Percentiles rank a stretch among this genome's conserved stretches.
Evolutionary conservation across 2,888 invertebrate species (phyloP).

Genomic region (Cistogaster globosa): DNA sequence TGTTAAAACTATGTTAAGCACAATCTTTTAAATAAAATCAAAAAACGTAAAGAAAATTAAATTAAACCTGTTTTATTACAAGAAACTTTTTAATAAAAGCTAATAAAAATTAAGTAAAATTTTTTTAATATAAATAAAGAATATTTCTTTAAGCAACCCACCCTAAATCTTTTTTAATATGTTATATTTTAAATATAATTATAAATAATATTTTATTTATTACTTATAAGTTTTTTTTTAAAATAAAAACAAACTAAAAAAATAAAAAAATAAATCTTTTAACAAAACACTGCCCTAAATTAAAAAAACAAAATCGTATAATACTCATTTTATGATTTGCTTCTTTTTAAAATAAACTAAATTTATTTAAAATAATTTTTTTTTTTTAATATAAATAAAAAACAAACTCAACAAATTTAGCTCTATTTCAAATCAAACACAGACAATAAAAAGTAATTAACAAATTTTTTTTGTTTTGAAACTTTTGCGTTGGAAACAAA

Average conservation of each 20-base stretch:
- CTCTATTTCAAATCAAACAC: slow-evolving; percentile 69
- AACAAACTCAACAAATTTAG: slow-evolving; percentile 52
- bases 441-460: slow-evolving; percentile 65
- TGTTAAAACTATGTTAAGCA: slow-evolving; percentile 28
- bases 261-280: slow-evolving; percentile 28
- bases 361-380: slow-evolving; percentile 29
- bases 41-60: slow-evolving; percentile 6
- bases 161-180: slow-evolving; percentile 59
- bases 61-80: slow-evolving; percentile 22
- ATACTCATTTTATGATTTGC: slow-evolving; percentile 47
- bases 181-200: slow-evolving; percentile 60
- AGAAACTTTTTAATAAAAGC: no score
- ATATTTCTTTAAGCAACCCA: slow-evolving; percentile 58
- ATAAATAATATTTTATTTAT: slow-evolving; percentile 27
- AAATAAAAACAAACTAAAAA: background rate
- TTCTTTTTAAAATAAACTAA: slow-evolving; percentile 22
- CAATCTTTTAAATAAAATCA: slow-evolving; percentile 19
- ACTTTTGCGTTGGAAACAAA: slow-evolving; percentile 50
- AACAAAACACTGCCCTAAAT: slow-evolving; percentile 68
- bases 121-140: slow-evolving; percentile 9
- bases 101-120: slow-evolving; percentile 1
- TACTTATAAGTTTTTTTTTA: slow-evolving; percentile 8
- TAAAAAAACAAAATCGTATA: slow-evolving; percentile 28
- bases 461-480: slow-evolving; percentile 47
- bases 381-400: background rate